Base-by-base conservation (phyloP, 2,797 vertebrate genomes). In the Podargus strigoides region DNA sequence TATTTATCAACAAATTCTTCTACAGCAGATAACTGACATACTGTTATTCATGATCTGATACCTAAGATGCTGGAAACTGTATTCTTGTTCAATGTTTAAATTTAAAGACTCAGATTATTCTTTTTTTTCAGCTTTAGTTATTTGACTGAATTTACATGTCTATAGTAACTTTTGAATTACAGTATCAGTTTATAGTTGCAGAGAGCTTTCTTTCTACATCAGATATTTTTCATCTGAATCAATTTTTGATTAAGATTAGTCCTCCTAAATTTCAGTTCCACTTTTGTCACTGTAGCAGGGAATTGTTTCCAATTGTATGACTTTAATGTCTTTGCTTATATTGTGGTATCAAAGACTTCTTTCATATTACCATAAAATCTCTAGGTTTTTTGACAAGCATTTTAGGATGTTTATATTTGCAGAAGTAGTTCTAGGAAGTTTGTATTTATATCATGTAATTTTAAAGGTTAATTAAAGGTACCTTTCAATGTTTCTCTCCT, bases 301-400 rank as follows among this genome's bases (percentile, higher is more conserved):
- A 87, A 73, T 46, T 11, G 28, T 6, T 6, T 46, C 28, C n/a
- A 22, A 50, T 27, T 87, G 24, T 21, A 6, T n/a, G n/a, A 58
- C 36, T 74, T 73, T 11, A 62, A n/a, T 50, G 3, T 58, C 24
- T 84, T 81, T 75, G 10, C 7, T 79, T 66, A 28, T 73, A 56
- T 34, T 50, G 39, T 76, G 9, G 16, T 55, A 83, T 52, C 50
- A 76, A 76, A 62, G 7, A 32, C 7, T 73, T 75, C 14, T 39
- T 87, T 85, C 10, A 22, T 39, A 66, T 23, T 50, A 27, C 23
- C 19, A 81, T 63, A 90, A 93, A 76, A 78, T 10, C 22, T 30
- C 9, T 15, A 19, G 2, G 0, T 3, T 75, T 72, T 74, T 66
- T 49, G 28, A 34, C 22, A 74, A 39, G 2, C 1, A 60, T 70